Evolutionary conservation across 1,140 invertebrate species (phyloP).

Genomic region (Homarus americanus): DNA sequence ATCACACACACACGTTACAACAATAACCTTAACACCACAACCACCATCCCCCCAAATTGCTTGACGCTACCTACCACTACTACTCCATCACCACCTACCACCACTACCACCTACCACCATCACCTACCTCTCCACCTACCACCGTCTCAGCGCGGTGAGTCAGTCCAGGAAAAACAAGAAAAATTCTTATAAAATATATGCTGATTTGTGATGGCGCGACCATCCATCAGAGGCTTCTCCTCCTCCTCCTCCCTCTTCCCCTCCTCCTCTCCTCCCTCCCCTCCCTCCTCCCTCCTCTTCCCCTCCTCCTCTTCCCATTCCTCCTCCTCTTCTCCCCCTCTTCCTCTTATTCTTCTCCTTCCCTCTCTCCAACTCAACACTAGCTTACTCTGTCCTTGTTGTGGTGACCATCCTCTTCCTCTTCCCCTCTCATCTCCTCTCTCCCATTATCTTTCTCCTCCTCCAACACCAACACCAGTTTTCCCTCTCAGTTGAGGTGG

Average conservation of each 20-base stretch:
- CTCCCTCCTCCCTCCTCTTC: too few relatives aligned
- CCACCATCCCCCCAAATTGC: not conserved
- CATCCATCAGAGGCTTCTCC: conserved; percentile 32
- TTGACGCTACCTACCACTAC: not conserved
- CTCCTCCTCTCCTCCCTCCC: not conserved
- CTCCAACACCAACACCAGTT: too few relatives aligned
- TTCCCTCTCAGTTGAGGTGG: too few relatives aligned
- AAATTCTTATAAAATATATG: conserved; percentile 66
- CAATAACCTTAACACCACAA: not conserved
- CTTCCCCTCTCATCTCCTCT: not conserved
- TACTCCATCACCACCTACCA: too few relatives aligned
- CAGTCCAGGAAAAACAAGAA: not conserved
- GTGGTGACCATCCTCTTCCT: not conserved
- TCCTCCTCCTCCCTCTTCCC: not conserved
- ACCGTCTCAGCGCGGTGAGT: not conserved
- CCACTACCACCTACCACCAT: not conserved
- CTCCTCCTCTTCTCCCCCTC: not conserved
- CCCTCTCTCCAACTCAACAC: not conserved
- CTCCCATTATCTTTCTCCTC: too few relatives aligned
- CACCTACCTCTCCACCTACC: not conserved
- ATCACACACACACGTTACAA: too few relatives aligned
- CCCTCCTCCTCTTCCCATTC: not conserved
- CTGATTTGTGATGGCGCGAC: conserved; percentile 52
- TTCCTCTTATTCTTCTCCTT: not conserved
- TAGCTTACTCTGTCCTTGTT: not conserved